phyloP scores from a whole-genome alignment of 2,113 vertebrate species.

The Chloroceryle aenea region DNA sequence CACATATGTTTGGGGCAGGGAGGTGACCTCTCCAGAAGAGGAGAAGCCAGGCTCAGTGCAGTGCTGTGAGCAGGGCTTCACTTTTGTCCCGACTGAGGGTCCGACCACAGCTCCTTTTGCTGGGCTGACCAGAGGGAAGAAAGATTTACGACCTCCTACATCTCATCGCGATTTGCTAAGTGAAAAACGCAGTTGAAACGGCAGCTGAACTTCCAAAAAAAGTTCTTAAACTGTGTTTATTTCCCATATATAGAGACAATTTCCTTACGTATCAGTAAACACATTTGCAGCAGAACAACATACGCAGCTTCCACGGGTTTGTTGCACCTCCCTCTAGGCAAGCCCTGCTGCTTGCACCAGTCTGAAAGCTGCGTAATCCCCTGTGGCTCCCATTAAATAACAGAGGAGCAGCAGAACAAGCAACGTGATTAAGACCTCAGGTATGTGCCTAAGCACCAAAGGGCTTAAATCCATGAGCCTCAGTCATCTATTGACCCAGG shows the following conservation, averaged over 20 bases:
- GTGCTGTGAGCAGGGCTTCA: accelerated
- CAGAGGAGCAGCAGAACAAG: not conserved
- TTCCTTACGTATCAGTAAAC: not conserved
- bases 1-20: constrained; percentile 10
- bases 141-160: accelerated
- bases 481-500: accelerated
- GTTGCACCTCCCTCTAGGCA: not conserved
- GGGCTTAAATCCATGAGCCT: not conserved
- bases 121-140: not conserved
- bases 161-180: accelerated
- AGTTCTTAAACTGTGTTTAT: not conserved
- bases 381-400: not conserved
- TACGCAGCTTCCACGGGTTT: accelerated
- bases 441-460: accelerated
- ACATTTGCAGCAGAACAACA: not conserved
- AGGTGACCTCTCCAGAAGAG: not conserved
- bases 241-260: not conserved
- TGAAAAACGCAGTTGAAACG: not conserved
- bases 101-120: accelerated
- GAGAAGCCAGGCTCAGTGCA: not conserved
- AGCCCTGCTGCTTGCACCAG: not conserved
- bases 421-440: not conserved
- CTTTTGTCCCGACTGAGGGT: not conserved
- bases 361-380: not conserved
- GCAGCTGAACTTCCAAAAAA: not conserved